A percentile compares a stretch with the other conserved stretches of the same genome.
These are phyloP conservation scores for Drosophila nigritarsus DNA, from an alignment of 2,888 invertebrate genomes.

Conservation along the genomic window DNA sequence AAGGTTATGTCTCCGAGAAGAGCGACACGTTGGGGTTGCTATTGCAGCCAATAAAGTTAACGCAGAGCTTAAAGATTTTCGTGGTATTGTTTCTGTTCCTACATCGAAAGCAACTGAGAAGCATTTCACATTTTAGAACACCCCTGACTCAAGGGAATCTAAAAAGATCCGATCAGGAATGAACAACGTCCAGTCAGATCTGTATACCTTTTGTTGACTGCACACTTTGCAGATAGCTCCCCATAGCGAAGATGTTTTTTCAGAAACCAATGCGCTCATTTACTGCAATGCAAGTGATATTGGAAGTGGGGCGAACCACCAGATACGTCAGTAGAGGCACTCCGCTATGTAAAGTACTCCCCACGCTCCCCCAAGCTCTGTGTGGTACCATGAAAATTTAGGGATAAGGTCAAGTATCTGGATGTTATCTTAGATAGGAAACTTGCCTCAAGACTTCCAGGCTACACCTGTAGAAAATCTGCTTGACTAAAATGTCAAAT, in stretches of 20 bases:
- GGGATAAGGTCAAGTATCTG: background rate
- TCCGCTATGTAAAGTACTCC: background rate
- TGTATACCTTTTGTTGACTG: too few species aligned
- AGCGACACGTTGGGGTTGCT: background rate
- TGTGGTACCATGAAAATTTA: background rate
- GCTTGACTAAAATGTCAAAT: background rate
- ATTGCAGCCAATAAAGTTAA: too few species aligned
- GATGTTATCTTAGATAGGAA: background rate
- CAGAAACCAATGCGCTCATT: background rate
- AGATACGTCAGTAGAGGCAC: background rate
- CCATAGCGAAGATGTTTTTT: too few species aligned
- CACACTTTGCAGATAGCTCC: too few species aligned
- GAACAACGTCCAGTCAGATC: too few species aligned
- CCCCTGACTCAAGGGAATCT: too few species aligned
- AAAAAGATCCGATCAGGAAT: too few species aligned
- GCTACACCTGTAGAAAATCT: background rate
- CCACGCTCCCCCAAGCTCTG: background rate
- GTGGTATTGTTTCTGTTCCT: too few species aligned
- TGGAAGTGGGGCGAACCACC: background rate
- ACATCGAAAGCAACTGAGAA: too few species aligned
- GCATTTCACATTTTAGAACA: too few species aligned
- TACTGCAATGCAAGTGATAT: background rate
- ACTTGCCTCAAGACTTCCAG: background rate
- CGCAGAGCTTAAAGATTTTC: too few species aligned
- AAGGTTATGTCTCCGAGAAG: background rate